These are phyloP conservation scores for Pogonophryne albipinna DNA, from an alignment of 2,797 vertebrate genomes.

Conservation along the genomic window DNA sequence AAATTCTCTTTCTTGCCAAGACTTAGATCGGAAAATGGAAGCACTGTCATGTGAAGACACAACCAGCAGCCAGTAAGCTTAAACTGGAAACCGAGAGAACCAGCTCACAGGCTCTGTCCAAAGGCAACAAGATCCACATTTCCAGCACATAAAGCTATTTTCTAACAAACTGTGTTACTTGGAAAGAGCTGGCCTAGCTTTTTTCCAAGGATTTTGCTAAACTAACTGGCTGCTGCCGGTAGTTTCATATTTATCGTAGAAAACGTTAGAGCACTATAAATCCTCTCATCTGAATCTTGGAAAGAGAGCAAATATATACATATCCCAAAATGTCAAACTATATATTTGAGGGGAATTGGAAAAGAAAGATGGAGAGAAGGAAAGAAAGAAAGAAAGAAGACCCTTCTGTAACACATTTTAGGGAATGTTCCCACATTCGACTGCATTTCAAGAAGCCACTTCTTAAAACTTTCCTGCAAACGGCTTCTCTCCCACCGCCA, in stretches of 20 bases:
- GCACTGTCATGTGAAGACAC: background rate
- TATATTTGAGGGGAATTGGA: background rate
- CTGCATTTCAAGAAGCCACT: constrained; percentile 29
- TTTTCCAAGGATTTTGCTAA: background rate
- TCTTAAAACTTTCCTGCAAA: constrained; percentile 55
- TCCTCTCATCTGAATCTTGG: background rate
- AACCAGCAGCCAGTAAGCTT: background rate
- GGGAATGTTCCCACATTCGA: constrained; percentile 45
- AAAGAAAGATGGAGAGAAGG: constrained; percentile 2
- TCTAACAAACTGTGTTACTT: background rate
- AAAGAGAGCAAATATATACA: background rate
- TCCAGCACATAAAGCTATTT: background rate
- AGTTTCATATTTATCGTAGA: background rate
- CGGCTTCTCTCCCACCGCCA: constrained; percentile 50
- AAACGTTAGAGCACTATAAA: background rate
- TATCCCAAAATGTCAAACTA: background rate
- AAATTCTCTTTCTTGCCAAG: background rate
- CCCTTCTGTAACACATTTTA: background rate
- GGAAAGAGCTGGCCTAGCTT: too few species aligned
- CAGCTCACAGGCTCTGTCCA: background rate
- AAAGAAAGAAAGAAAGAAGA: constrained; percentile 1
- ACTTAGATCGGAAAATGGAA: background rate
- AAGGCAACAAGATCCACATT: background rate
- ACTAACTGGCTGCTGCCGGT: background rate
- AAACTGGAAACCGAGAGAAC: background rate